Evolutionary conservation across 2,888 invertebrate genomes (phyloP).

Genomic region (Cordilura impudica): DNA sequence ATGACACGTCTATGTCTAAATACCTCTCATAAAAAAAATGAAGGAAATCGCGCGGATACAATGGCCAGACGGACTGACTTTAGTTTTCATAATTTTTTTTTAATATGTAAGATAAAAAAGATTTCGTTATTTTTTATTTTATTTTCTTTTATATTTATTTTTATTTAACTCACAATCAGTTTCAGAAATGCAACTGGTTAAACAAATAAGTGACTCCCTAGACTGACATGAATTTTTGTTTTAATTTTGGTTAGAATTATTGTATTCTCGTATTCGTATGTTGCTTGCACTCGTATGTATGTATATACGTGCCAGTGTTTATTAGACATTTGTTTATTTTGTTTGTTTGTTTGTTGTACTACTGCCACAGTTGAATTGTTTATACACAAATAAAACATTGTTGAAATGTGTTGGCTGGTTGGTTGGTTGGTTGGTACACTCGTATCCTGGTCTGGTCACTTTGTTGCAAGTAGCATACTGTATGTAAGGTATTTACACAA

Average conservation of each 20-base stretch:
- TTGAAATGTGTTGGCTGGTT: conserved; percentile 43
- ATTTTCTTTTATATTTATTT: too few species aligned
- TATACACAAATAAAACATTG: conserved; percentile 45
- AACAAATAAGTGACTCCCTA: too few species aligned
- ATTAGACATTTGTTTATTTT: not conserved
- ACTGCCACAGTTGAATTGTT: conserved; percentile 55
- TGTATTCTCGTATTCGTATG: not conserved
- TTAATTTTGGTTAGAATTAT: conserved; percentile 21
- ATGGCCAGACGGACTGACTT: too few species aligned
- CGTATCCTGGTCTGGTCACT: conserved; percentile 38
- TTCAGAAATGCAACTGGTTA: too few species aligned
- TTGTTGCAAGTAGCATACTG: not conserved
- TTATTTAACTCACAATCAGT: too few species aligned
- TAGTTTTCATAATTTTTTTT: too few species aligned
- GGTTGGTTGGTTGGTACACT: too few species aligned
- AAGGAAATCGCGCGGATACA: too few species aligned
- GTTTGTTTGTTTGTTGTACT: conserved; percentile 26
- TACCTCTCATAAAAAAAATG: too few species aligned
- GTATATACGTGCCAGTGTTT: not conserved
- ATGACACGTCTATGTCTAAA: too few species aligned
- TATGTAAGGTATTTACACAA: conserved; percentile 43
- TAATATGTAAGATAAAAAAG: too few species aligned
- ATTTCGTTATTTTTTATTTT: too few species aligned
- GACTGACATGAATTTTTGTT: not conserved
- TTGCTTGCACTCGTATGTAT: not conserved